A percentile compares a stretch with the other conserved stretches of the same genome.
These are phyloP conservation scores for Mus spretus DNA, from an alignment of 2,797 vertebrate genomes.

Conservation along the genomic window DNA sequence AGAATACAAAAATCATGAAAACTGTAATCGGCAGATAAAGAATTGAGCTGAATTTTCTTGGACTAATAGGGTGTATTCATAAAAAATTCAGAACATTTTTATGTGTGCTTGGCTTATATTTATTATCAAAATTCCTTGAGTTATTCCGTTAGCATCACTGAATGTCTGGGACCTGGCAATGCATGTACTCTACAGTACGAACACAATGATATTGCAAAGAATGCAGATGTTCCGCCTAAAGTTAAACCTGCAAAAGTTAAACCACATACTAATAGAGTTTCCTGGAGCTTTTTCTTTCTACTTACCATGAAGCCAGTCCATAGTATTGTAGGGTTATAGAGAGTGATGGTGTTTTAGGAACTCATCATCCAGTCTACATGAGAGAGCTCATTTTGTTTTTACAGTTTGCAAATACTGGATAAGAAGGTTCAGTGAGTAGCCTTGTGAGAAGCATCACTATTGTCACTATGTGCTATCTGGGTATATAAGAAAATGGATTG, in stretches of 20 bases:
- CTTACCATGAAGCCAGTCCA: neutral
- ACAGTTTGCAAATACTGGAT: neutral
- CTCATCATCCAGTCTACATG: neutral
- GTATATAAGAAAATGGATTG: neutral
- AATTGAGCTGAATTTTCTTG: constrained; percentile 30
- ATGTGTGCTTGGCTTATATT: constrained; percentile 52
- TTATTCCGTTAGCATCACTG: neutral
- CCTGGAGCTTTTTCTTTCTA: neutral
- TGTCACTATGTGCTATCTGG: neutral
- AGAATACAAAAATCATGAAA: constrained; percentile 40
- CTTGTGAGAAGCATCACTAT: constrained; percentile 27
- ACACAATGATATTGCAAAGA: neutral
- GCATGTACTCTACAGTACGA: neutral
- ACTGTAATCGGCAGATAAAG: constrained; percentile 5
- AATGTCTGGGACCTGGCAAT: neutral
- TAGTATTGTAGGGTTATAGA: neutral
- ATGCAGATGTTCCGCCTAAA: neutral
- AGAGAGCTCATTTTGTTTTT: neutral
- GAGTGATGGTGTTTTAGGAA: neutral
- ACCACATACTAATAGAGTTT: neutral
- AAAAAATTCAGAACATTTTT: constrained; percentile 48
- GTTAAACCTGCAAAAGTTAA: neutral
- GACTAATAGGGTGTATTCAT: constrained; percentile 14
- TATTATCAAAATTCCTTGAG: constrained; percentile 32
- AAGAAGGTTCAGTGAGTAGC: neutral